Evolutionary conservation across 2,888 invertebrate genomes (phyloP).

Genomic region (Strigamia crassipes): DNA sequence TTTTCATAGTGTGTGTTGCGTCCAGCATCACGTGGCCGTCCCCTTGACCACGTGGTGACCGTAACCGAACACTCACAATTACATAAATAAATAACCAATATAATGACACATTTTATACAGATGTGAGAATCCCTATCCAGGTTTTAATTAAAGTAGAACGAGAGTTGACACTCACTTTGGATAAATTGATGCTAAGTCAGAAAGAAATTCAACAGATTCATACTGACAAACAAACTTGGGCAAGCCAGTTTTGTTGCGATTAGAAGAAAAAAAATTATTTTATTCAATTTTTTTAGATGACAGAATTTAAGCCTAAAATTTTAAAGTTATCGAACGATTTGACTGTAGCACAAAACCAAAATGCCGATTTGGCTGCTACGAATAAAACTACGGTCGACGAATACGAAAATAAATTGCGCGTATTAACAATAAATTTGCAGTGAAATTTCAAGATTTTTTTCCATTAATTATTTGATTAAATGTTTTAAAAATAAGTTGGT

Average conservation of each 20-base stretch:
- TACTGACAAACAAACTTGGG: background rate
- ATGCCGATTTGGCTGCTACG: background rate
- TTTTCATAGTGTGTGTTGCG: too few relatives aligned
- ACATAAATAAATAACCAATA: too few relatives aligned
- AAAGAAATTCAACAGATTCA: constrained; percentile 12
- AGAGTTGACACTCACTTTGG: constrained; percentile 13
- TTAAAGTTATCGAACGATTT: background rate
- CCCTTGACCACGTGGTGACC: too few relatives aligned
- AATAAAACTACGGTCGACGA: background rate
- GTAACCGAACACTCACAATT: too few relatives aligned
- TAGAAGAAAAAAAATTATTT: background rate
- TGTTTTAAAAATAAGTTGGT: too few relatives aligned
- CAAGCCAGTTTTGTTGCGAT: background rate
- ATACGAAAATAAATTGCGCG: background rate
- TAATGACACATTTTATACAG: too few relatives aligned
- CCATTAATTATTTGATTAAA: too few relatives aligned
- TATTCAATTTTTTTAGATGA: background rate
- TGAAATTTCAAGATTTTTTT: too few relatives aligned
- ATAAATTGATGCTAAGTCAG: constrained; percentile 27
- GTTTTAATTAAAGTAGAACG: constrained; percentile 37
- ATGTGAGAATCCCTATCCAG: too few relatives aligned
- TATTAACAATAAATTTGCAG: background rate
- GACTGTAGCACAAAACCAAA: background rate
- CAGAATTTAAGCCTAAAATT: background rate
- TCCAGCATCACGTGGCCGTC: too few relatives aligned